Base-by-base conservation (phyloP, 2,797 vertebrate genomes). In the Gymnothorax reevesii region DNA sequence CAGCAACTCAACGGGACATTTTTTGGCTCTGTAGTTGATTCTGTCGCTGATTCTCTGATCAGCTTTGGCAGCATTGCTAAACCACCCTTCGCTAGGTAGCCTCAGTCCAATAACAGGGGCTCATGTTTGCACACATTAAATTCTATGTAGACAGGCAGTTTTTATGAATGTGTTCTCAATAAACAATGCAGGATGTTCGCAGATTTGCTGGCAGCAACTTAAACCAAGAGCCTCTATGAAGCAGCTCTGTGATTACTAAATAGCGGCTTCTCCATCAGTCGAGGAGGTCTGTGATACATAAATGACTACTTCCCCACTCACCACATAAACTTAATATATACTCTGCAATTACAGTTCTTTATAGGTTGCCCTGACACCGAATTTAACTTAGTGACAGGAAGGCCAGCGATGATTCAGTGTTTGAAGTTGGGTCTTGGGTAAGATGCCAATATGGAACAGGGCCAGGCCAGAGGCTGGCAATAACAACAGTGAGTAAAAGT, bases 301-400 rank as follows among this genome's bases (percentile, higher is more conserved):
- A 89, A 88, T 88, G 9, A 83, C 86, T 69, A 88, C 88, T 91
- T 92, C 89, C 87, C 83, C 86, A 57, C 82, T 85, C 57, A 22
- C 12, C n/a, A 13, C 71, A 22, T 12, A 54, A 0, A 57, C 20
- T 55, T 22, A 22, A 52, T 52, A 52, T 84, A 66, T 66, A 20
- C 62, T 84, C 20, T 59, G 10, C 59, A 57, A 55, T 66, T 73
- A 13, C 5, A 25, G 15, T 85, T 71, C 71, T 7, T n/a, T 71
- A n/a, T 83, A 27, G 17, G 83, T 13, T n/a, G 57, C n/a, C 82
- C 52, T 59, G 9, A 84, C 59, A 69, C 17, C 33, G 69, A 69
- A 66, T 49, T 27, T n/a, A 84, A n/a, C 83, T 54, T 66, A 33
- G 83, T 22, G 55, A 83, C 4, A 15, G 42, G 20, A 22, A 17